phyloP scores from a whole-genome alignment of 2,888 invertebrate genomes.

The Seira musarum region DNA sequence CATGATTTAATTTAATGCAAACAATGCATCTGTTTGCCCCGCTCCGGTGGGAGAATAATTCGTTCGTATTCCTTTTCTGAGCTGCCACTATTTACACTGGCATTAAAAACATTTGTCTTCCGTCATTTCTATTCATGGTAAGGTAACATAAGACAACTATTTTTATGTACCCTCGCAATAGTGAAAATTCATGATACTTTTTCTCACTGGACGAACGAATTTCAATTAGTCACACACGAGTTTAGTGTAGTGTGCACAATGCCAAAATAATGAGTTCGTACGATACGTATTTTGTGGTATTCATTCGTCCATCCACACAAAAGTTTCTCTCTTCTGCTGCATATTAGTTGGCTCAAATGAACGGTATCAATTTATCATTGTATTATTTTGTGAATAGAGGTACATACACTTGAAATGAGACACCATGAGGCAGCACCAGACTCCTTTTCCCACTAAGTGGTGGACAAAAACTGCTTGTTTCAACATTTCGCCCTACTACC shows the following conservation, averaged over 20 bases:
- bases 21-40: no score
- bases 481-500: background rate
- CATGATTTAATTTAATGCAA: no score
- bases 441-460: background rate
- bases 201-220: background rate
- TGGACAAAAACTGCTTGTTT: conserved; percentile 10
- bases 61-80: no score
- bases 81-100: no score
- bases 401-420: background rate
- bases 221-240: conserved; percentile 51
- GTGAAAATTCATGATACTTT: no score
- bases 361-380: conserved; percentile 54
- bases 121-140: no score
- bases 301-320: background rate
- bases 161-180: no score
- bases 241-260: conserved; percentile 27
- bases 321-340: background rate
- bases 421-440: background rate
- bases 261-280: conserved; percentile 44
- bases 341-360: conserved; percentile 44
- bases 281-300: background rate
- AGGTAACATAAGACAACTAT: no score
- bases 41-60: no score
- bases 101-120: no score
- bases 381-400: background rate